Conservation (phyloP, 2,113 vertebrate genomes). For the Hucho hucho region DNA sequence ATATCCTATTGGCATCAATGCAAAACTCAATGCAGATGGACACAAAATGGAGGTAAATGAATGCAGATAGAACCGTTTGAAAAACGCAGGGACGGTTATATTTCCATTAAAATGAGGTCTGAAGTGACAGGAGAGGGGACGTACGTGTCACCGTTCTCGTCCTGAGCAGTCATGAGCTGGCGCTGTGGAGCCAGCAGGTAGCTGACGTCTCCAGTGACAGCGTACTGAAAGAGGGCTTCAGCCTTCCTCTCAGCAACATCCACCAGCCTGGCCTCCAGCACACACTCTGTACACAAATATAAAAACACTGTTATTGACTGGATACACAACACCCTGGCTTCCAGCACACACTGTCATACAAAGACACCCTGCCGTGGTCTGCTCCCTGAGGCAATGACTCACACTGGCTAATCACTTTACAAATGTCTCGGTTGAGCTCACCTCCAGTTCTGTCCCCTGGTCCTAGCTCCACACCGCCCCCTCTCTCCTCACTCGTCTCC, state of each 20-base stretch:
- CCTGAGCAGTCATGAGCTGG: slow-evolving; percentile 85
- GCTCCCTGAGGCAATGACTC: neutral
- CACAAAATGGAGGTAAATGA: neutral
- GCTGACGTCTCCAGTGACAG: slow-evolving; percentile 85
- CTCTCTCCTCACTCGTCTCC: slow-evolving; percentile 13
- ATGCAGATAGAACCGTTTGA: neutral
- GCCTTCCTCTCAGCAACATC: slow-evolving; percentile 77
- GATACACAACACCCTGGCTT: neutral
- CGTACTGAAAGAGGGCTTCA: slow-evolving; percentile 85
- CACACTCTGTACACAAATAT: slow-evolving; percentile 18
- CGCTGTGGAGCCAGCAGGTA: slow-evolving; percentile 85
- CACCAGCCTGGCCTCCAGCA: slow-evolving; percentile 66
- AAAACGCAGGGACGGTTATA: no score
- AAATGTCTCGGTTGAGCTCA: neutral
- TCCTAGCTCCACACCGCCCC: slow-evolving; percentile 17
- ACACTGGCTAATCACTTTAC: no score
- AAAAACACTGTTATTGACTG: neutral
- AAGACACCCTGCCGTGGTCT: neutral
- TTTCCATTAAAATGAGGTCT: no score
- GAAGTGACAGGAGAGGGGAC: slow-evolving; percentile 41
- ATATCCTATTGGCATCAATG: no score
- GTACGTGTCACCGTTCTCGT: slow-evolving; percentile 95
- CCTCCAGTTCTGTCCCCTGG: slow-evolving; percentile 5
- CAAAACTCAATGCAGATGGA: no score
- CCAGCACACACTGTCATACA: neutral